These are phyloP conservation scores for Trematomus loennbergii DNA, from an alignment of 2,113 vertebrate genomes.

Conservation along the genomic window DNA sequence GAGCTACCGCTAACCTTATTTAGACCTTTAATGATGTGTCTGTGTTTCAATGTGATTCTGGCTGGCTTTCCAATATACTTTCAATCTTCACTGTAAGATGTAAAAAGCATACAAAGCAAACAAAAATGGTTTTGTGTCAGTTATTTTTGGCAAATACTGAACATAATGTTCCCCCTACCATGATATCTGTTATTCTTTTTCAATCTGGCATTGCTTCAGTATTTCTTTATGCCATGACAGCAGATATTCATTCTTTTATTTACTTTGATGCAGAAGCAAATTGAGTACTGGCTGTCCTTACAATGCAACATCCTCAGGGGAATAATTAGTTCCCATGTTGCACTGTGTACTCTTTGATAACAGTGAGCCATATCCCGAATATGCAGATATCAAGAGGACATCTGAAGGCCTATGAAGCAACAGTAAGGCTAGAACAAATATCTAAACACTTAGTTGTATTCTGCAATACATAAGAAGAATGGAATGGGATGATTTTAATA, in stretches of 20 bases:
- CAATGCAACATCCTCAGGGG: not conserved
- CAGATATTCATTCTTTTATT: too few species aligned
- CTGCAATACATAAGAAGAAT: too few species aligned
- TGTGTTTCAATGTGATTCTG: too few species aligned
- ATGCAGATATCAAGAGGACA: not conserved
- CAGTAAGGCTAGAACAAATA: slow-evolving; percentile 32
- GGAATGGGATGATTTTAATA: too few species aligned
- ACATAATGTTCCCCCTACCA: slow-evolving; percentile 8
- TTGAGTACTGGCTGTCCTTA: not conserved
- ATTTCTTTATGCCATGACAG: slow-evolving; percentile 23
- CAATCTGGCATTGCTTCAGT: slow-evolving; percentile 43
- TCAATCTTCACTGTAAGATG: too few species aligned
- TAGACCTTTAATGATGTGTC: too few species aligned
- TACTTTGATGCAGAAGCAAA: too few species aligned
- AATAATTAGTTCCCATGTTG: slow-evolving; percentile 10
- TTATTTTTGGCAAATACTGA: slow-evolving; percentile 17
- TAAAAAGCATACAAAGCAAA: not conserved
- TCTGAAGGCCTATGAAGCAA: slow-evolving; percentile 13
- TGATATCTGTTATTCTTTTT: slow-evolving; percentile 47
- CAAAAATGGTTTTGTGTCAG: slow-evolving; percentile 23
- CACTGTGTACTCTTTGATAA: too few species aligned
- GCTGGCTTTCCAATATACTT: too few species aligned
- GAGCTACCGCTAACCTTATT: too few species aligned
- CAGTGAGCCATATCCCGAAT: too few species aligned
- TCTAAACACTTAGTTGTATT: not conserved